Percentiles rank a stretch among this genome's conserved stretches.
Evolutionary conservation across 1,140 invertebrate genomes (phyloP).

Genomic region (Sarcophaga peregrina): DNA sequence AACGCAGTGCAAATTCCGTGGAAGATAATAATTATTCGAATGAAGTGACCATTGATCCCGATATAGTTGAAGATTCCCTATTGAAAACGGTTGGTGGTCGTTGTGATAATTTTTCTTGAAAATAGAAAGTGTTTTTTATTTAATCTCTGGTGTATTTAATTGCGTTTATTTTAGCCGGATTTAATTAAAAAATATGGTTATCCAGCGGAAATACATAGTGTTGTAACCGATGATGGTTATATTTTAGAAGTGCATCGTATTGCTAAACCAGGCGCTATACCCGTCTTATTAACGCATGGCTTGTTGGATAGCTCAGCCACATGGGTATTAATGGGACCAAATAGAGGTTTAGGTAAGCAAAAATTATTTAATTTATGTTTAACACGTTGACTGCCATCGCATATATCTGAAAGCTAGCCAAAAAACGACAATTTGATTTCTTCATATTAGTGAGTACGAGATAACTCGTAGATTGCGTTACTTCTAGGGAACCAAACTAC

Average conservation of each 20-base stretch:
- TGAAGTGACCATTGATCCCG: slow-evolving; percentile 52
- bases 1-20: background rate
- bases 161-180: slow-evolving; percentile 65
- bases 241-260: slow-evolving; percentile 76
- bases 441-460: no score
- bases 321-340: slow-evolving; percentile 73
- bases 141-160: background rate
- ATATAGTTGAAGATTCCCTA: slow-evolving; percentile 57
- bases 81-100: slow-evolving; percentile 54
- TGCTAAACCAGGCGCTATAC: slow-evolving; percentile 63
- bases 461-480: no score
- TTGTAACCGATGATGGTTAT: slow-evolving; percentile 77
- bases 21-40: background rate
- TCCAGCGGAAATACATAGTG: slow-evolving; percentile 73
- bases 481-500: no score
- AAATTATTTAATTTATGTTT: background rate
- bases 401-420: no score
- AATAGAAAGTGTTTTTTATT: background rate
- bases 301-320: slow-evolving; percentile 70
- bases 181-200: slow-evolving; percentile 74
- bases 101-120: background rate
- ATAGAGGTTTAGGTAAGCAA: slow-evolving; percentile 72
- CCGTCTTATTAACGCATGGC: slow-evolving; percentile 76
- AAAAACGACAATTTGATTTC: no score
- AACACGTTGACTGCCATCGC: no score